Evolutionary conservation across 2,113 vertebrate genomes (phyloP).

Genomic region (Abramis brama): DNA sequence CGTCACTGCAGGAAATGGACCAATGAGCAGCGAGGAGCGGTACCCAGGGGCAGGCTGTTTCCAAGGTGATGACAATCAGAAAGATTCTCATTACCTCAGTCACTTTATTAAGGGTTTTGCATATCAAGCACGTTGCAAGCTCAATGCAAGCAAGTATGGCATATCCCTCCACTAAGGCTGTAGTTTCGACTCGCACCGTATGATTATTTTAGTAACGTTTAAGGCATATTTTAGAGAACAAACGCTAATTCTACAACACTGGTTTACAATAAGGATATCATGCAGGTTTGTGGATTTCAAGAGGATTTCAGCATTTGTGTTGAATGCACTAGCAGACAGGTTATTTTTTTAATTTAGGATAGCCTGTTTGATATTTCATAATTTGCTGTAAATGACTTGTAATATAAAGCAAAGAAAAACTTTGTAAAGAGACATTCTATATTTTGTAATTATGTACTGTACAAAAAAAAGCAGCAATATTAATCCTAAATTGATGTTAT

Average conservation of each 20-base stretch:
- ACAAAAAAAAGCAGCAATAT: constrained; percentile 93
- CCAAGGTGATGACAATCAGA: constrained; percentile 87
- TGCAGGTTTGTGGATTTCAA: constrained; percentile 79
- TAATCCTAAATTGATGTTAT: constrained; percentile 84
- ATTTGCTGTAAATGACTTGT: constrained; percentile 93
- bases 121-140: constrained; percentile 84
- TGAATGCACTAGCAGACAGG: constrained; percentile 91
- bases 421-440: constrained; percentile 99
- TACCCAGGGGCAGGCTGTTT: constrained; percentile 61
- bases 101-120: constrained; percentile 80
- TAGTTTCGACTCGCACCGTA: constrained; percentile 54
- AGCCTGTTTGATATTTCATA: constrained; percentile 89
- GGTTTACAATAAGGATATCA: constrained; percentile 76
- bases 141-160: constrained; percentile 78
- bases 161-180: constrained; percentile 69
- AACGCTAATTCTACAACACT: constrained; percentile 61
- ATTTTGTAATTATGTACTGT: constrained; percentile 99
- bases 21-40: constrained; percentile 62
- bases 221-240: constrained; percentile 65
- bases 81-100: constrained; percentile 88
- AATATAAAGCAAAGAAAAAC: constrained; percentile 83
- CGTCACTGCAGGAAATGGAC: constrained; percentile 63
- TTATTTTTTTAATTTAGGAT: constrained; percentile 86
- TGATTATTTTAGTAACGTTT: constrained; percentile 53
- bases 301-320: constrained; percentile 82